A percentile compares a stretch with the other conserved stretches of the same genome.
phyloP scores from a whole-genome alignment of 2,888 invertebrate genomes.

The Oxystoma pomonae region DNA sequence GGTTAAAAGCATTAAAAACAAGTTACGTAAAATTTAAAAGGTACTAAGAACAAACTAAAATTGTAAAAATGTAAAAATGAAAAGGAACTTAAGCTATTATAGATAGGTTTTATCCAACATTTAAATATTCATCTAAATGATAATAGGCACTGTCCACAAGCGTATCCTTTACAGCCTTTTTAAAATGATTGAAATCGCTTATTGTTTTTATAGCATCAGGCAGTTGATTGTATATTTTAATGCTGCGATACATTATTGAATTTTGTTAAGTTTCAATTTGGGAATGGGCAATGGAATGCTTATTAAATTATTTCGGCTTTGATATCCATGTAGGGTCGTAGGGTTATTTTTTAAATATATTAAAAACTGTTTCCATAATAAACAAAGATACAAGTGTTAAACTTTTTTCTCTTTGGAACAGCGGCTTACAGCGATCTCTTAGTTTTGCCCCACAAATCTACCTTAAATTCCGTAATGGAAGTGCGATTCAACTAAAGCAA shows the following conservation, averaged over 20 bases:
- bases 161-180: neutral
- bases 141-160: neutral
- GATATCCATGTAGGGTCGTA: neutral
- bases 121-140: neutral
- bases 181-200: neutral
- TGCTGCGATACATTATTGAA: neutral
- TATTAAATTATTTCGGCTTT: neutral
- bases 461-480: neutral
- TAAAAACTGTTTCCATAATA: neutral
- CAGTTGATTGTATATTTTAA: neutral
- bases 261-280: neutral
- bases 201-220: neutral
- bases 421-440: neutral
- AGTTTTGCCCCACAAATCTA: neutral
- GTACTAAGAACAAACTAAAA: too few relatives aligned
- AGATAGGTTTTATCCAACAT: neutral
- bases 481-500: neutral
- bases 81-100: too few relatives aligned
- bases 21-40: too few relatives aligned
- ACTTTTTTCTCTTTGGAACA: neutral
- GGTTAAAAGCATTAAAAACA: too few relatives aligned
- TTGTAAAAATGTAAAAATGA: too few relatives aligned
- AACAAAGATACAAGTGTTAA: neutral
- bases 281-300: neutral
- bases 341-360: neutral